Evolutionary conservation across 2,888 invertebrate genomes (phyloP).

Genomic region (Buathra laborator): DNA sequence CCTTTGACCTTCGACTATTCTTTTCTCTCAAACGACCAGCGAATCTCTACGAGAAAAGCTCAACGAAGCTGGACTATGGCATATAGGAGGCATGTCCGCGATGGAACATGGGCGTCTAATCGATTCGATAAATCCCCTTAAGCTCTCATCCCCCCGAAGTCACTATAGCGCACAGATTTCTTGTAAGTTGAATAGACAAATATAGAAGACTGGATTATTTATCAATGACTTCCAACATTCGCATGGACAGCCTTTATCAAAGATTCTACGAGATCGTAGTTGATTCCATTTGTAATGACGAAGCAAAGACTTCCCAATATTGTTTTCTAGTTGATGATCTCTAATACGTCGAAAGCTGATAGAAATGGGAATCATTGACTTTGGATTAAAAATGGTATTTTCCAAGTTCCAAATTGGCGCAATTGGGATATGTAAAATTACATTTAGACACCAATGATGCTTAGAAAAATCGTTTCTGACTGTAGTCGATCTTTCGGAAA

Average conservation of each 20-base stretch:
- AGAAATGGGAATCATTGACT: too few species aligned
- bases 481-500: background rate
- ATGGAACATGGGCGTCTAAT: conserved; percentile 45
- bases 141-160: conserved; percentile 17
- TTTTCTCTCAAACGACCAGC: conserved; percentile 40
- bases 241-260: background rate
- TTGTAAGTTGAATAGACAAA: conserved; percentile 9
- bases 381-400: too few species aligned
- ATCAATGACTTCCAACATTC: background rate
- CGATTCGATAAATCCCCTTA: conserved; percentile 59
- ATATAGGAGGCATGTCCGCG: background rate
- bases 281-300: background rate
- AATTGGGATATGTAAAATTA: too few species aligned
- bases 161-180: conserved; percentile 17
- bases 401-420: too few species aligned
- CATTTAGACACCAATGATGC: too few species aligned
- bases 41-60: background rate
- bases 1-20: conserved; percentile 36
- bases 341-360: too few species aligned
- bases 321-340: too few species aligned
- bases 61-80: conserved; percentile 21
- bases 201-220: background rate
- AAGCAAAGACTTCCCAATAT: background rate
- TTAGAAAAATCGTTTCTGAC: background rate
- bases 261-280: background rate